phyloP scores from a whole-genome alignment of 1,140 invertebrate species.

The Daktulosphaira vitifoliae region DNA sequence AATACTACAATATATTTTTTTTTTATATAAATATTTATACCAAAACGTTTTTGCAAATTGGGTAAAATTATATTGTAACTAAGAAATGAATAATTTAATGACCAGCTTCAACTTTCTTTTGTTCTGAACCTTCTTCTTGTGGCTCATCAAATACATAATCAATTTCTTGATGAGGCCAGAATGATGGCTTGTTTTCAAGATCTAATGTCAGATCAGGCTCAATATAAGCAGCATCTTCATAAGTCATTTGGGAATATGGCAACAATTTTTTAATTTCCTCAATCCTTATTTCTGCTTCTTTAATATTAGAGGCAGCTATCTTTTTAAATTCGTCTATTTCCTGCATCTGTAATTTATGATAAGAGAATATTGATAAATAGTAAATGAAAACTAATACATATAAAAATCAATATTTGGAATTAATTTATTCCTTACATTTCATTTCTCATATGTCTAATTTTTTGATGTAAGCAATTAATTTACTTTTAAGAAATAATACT shows the following conservation, averaged over 20 bases:
- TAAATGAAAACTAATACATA: not conserved
- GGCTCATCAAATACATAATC: slow-evolving; percentile 15
- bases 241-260: slow-evolving; percentile 28
- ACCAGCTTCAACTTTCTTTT: slow-evolving; percentile 20
- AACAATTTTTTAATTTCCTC: not conserved
- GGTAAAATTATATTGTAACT: too few relatives aligned
- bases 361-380: not conserved
- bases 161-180: slow-evolving; percentile 6
- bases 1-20: too few relatives aligned
- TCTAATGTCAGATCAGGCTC: slow-evolving; percentile 20
- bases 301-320: not conserved
- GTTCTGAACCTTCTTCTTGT: slow-evolving; percentile 5
- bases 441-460: too few relatives aligned
- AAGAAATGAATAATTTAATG: slow-evolving; percentile 17
- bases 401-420: too few relatives aligned
- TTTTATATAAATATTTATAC: too few relatives aligned
- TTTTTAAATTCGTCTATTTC: slow-evolving; percentile 13
- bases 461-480: too few relatives aligned
- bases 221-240: slow-evolving; percentile 27
- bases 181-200: slow-evolving; percentile 25
- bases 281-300: slow-evolving; percentile 3
- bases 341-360: not conserved
- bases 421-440: too few relatives aligned
- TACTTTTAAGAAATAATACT: too few relatives aligned
- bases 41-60: too few relatives aligned